Evolutionary conservation across 2,113 vertebrate genomes (phyloP), one percentile per base, ranked within the genome.

Genomic region (Eidolon helvum): DNA sequence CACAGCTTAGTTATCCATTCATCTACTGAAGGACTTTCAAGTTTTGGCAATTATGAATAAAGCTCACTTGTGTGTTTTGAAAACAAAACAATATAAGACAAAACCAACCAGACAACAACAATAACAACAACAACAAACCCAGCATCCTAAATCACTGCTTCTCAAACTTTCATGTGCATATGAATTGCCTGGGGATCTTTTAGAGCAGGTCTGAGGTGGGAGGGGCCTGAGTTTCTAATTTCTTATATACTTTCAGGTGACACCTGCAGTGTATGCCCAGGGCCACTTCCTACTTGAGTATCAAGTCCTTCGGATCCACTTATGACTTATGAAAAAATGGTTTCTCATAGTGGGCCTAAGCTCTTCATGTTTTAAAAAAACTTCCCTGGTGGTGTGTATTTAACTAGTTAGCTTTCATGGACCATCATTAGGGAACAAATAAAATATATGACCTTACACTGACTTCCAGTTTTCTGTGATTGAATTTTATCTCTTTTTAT

Each of bases 241-340:
- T 38, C 18, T 94, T 72, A 33, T 0, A 30, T 9, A 15, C 30
- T 79, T 45, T 69, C 24, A 40, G 53, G 10, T 40, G 45, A 43
- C 1, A 38, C 18, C n/a, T 1, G 1, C 8, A 18, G 12, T 45
- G 18, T 1, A 7, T 7, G 4, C 4, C 12, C 19, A 33, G 83
- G 40, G 19, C 4, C 38, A 53, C 8, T 40, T 50, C 50, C 24
- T 59, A 1, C 7, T 21, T 5, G 28, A 69, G 18, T 30, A 63
- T 19, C 24, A 71, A 69, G 21, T 10, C 11, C 28, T 86, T 26
- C 5, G 59, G n/a, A 26, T 2, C 1, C 26, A 7, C 0, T 65
- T 55, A 28, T 7, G 28, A 53, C 43, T 74, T 74, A n/a, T 21
- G 28, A 65, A 63, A 15, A 65, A 68, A 28, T 24, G 16, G 19